These are phyloP conservation scores for Coptodon rendalli DNA, from an alignment of 2,113 vertebrate genomes.

Conservation along the genomic window DNA sequence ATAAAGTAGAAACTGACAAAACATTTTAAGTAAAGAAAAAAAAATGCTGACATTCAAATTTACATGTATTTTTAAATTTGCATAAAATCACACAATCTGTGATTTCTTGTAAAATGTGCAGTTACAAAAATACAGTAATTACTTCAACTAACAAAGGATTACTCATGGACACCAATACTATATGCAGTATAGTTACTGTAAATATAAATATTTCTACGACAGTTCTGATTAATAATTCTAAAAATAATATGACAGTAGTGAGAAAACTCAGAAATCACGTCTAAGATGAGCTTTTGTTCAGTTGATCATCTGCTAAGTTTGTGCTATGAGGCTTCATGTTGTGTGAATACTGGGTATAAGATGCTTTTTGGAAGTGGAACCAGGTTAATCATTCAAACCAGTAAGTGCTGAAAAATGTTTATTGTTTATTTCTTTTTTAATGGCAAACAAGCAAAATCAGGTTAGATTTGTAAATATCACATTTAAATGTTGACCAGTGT, in stretches of 20 bases:
- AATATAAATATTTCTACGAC: fast-evolving
- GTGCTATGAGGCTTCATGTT: background rate
- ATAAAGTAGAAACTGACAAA: background rate
- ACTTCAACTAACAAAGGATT: background rate
- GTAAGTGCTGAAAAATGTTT: background rate
- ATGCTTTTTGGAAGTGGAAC: background rate
- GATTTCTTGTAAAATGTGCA: fast-evolving
- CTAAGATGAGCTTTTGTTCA: background rate
- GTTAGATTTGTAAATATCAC: background rate
- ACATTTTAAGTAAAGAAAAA: background rate
- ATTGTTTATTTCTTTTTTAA: background rate
- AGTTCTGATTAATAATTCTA: fast-evolving
- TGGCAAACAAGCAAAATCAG: fast-evolving
- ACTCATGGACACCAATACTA: fast-evolving
- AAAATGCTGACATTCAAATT: background rate
- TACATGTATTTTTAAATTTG: fast-evolving
- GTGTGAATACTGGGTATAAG: background rate
- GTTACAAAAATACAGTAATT: background rate
- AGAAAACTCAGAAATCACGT: background rate
- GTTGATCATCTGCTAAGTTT: background rate
- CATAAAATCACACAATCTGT: background rate
- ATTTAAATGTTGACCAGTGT: background rate
- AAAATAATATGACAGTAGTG: background rate
- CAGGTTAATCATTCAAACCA: background rate
- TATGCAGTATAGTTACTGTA: background rate